A percentile compares a stretch with the other conserved stretches of the same genome.
phyloP scores from a whole-genome alignment of 2,797 vertebrate species.

The Neomorphus geoffroyi region DNA sequence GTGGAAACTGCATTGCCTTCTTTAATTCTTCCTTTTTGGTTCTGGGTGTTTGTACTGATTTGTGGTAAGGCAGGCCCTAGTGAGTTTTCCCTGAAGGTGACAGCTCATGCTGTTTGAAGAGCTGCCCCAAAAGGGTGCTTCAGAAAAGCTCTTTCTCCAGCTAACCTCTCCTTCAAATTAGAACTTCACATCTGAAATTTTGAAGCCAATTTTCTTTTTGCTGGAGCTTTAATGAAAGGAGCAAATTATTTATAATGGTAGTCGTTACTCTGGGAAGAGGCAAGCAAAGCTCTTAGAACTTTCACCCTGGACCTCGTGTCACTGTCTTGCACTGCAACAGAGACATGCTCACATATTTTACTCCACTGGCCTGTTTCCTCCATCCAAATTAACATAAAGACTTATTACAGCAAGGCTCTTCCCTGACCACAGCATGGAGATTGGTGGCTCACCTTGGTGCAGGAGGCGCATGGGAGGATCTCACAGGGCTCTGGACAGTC shows the following conservation, averaged over 20 bases:
- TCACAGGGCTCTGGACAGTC: background rate
- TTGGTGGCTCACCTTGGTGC: background rate
- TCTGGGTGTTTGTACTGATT: background rate
- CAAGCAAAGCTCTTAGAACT: background rate
- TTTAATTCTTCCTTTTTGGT: background rate
- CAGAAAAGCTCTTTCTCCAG: slow-evolving; percentile 11
- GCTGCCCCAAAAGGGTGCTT: background rate
- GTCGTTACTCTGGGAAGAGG: background rate
- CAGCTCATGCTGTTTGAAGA: background rate
- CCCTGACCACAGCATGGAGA: background rate
- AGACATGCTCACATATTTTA: background rate
- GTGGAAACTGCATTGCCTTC: background rate
- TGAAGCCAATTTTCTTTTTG: slow-evolving; percentile 36
- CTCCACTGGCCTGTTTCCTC: background rate
- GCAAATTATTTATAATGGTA: slow-evolving; percentile 32
- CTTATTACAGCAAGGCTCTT: background rate
- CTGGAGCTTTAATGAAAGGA: slow-evolving; percentile 32
- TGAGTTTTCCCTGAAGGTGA: background rate
- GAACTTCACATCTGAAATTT: slow-evolving; percentile 28
- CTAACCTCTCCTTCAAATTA: slow-evolving; percentile 31
- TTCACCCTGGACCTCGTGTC: background rate
- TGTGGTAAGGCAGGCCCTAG: background rate
- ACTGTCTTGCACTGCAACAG: background rate
- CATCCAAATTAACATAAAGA: background rate
- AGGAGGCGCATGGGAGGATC: background rate